A percentile compares a stretch with the other conserved stretches of the same genome.
These are phyloP conservation scores for Tenrec ecaudatus DNA, from an alignment of 2,113 vertebrate genomes.

Conservation along the genomic window DNA sequence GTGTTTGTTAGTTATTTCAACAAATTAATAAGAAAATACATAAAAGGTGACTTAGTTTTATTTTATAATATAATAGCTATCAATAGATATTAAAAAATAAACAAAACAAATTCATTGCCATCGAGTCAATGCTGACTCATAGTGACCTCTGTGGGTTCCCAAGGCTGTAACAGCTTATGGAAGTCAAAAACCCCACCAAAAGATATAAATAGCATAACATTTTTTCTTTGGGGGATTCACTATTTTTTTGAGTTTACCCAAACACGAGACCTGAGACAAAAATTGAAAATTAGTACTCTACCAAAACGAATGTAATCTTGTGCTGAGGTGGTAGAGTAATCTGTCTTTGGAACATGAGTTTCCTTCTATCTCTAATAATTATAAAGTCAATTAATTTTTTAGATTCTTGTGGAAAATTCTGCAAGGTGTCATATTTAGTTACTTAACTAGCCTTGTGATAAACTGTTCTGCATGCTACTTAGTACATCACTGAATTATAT, in stretches of 20 bases:
- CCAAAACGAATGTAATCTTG: constrained; percentile 5
- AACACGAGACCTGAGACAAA: background rate
- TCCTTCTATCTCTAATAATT: constrained; percentile 24
- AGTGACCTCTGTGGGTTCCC: no score
- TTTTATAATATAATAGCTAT: constrained; percentile 2
- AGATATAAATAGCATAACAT: background rate
- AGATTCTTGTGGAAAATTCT: constrained; percentile 49
- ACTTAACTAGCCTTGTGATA: background rate
- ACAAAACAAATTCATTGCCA: no score
- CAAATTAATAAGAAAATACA: background rate
- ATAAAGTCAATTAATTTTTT: constrained; percentile 41
- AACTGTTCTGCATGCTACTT: background rate
- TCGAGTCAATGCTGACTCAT: no score
- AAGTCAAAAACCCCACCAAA: no score
- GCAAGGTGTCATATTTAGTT: background rate
- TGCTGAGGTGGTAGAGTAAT: background rate
- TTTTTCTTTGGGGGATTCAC: background rate
- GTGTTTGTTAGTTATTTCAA: background rate
- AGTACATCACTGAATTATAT: no score
- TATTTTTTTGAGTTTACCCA: background rate
- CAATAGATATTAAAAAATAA: background rate
- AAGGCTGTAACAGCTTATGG: no score
- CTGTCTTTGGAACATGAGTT: background rate
- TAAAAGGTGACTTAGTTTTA: constrained; percentile 4
- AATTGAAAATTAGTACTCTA: background rate